Evolutionary conservation across 2,797 vertebrate species (phyloP).

Genomic region (Buceros bicornis): DNA sequence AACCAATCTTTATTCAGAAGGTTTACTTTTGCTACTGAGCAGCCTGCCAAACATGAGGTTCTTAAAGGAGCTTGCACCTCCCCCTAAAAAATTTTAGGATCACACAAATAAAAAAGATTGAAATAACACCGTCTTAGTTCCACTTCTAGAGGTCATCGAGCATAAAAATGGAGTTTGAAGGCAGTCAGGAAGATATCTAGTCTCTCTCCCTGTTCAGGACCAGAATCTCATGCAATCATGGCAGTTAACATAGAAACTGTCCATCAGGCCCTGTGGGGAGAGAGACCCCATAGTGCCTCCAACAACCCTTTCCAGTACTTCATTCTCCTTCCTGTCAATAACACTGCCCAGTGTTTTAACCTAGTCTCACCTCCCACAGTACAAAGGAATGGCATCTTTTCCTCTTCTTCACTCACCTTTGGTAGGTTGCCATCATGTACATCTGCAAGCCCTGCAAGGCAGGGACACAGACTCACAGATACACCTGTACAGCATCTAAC

Average conservation of each 20-base stretch:
- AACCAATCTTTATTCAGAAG: not conserved
- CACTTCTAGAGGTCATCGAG: not conserved
- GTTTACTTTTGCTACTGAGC: not conserved
- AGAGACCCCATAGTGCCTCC: not conserved
- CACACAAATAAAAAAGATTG: not conserved
- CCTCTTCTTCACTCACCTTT: not conserved
- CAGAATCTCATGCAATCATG: not conserved
- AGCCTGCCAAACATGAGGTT: fast-evolving
- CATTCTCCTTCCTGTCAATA: not conserved
- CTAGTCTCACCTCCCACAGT: not conserved
- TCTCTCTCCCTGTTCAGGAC: not conserved
- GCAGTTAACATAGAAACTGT: not conserved
- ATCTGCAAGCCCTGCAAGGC: not conserved
- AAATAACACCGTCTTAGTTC: not conserved
- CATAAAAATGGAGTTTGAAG: not conserved
- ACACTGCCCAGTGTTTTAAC: not conserved
- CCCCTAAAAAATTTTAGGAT: not conserved
- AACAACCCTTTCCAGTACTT: not conserved
- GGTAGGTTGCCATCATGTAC: not conserved
- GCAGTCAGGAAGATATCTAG: not conserved
- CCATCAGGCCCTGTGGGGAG: not conserved
- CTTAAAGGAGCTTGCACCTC: not conserved
- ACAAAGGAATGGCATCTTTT: not conserved
- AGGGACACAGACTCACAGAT: not conserved
- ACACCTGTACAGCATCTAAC: not conserved